A percentile compares a stretch with the other conserved stretches of the same genome.
These are phyloP conservation scores for Limnodromus scolopaceus DNA, from an alignment of 2,797 vertebrate species.

Conservation along the genomic window DNA sequence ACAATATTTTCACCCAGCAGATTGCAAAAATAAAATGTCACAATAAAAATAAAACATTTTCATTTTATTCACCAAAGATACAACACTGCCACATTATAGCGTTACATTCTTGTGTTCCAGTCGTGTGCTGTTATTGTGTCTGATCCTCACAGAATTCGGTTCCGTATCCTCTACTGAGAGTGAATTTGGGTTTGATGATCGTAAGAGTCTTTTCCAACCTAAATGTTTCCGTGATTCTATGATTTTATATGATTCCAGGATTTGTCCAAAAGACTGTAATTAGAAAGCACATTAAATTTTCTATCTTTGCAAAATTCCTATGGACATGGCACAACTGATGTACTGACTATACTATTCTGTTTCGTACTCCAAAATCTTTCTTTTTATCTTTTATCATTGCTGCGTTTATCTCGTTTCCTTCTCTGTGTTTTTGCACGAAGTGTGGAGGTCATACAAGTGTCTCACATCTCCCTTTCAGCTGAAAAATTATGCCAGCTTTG, in stretches of 20 bases:
- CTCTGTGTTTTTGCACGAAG: neutral
- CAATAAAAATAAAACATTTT: neutral
- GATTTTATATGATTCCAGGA: neutral
- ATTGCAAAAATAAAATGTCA: neutral
- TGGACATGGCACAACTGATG: neutral
- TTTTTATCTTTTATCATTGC: neutral
- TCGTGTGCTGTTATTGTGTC: neutral
- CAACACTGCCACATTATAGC: neutral
- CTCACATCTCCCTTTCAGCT: neutral
- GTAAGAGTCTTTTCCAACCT: neutral
- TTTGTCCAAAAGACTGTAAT: neutral
- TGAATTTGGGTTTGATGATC: neutral
- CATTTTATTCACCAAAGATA: neutral
- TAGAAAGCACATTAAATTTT: neutral
- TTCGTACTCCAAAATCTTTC: neutral
- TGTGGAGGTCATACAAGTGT: rapidly evolving
- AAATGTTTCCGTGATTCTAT: neutral
- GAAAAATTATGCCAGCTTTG: neutral
- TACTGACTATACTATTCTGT: neutral
- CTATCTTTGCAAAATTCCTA: neutral
- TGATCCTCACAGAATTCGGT: neutral
- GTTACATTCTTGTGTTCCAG: neutral
- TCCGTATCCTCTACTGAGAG: neutral
- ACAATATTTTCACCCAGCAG: neutral
- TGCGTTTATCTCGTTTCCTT: neutral